Evolutionary conservation across 2,888 invertebrate species (phyloP), one percentile per base, ranked within the genome.

Genomic region (Cordilura impudica): DNA sequence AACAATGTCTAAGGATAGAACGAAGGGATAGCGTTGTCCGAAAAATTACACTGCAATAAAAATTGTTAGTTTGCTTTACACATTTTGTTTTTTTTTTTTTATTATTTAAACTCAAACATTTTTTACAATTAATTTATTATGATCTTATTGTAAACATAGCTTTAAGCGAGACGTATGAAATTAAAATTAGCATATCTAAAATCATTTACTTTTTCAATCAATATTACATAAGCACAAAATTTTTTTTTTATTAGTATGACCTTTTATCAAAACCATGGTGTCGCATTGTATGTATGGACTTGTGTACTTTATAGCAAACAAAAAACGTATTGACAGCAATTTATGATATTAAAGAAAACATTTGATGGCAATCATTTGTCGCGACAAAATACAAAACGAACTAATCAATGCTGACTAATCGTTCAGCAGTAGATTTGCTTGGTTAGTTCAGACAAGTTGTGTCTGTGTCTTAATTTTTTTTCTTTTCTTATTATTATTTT

Each of bases 331-430:
- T 77, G 80, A 73, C 61, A 73, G 66, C 56, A 75, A 81, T 78
- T 61, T 78, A 73, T 76, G 80, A 67, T 70, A 76, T 76, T 82
- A 78, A 45, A 67, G 53, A 76, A 78, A 49, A 70, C 47, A 67
- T 78, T 78, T 73, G 80, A 75, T 76, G 80, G 49, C 69, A 80
- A 82, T 78, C 60, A 82, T 56, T 73, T 78, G 72, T 69, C 67
- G 78, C 72, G 56, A 72, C 78, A 63, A 72, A 31, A 54, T 61
- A 61, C 56, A 56, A 43, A 61, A 53, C 47, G 43, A 63, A 69
- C 63, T 69, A 81, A 77, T 80, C 77, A 72, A 74, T 69, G 69
- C 60, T 45, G 70, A 31, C 58, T 60, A 53, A 78, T 61, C 66
- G 63, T 8, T 63, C 23, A 53, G 35, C 8, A 18, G 14, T 16